Evolutionary conservation across 2,797 vertebrate species (phyloP).

Genomic region (Atherinosoma microstoma): DNA sequence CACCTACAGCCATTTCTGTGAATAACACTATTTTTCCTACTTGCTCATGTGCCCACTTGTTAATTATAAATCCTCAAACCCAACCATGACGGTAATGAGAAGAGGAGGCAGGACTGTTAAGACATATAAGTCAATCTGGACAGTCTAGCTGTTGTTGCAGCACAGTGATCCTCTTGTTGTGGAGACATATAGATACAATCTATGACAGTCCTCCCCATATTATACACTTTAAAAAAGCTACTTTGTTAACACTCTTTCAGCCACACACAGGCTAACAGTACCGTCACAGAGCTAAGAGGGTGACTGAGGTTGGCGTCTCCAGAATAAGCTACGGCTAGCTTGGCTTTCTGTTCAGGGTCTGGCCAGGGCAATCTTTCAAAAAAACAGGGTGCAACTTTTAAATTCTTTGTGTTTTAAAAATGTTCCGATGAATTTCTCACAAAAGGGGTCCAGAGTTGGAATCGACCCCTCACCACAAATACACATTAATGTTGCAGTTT

Average conservation of each 20-base stretch:
- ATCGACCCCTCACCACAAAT: slow-evolving; percentile 44
- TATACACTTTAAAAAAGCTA: slow-evolving; percentile 25
- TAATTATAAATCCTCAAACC: background rate
- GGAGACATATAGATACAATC: background rate
- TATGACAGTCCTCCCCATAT: background rate
- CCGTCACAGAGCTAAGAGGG: slow-evolving; percentile 57
- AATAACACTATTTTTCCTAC: background rate
- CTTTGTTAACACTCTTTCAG: slow-evolving; percentile 62
- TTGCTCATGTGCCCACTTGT: background rate
- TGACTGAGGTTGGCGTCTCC: slow-evolving; percentile 67
- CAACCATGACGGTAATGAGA: background rate
- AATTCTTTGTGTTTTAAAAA: slow-evolving; percentile 58
- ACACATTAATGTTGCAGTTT: slow-evolving; percentile 69
- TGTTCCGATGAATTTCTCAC: slow-evolving; percentile 49
- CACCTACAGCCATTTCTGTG: background rate
- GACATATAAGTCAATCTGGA: background rate
- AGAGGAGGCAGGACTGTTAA: background rate
- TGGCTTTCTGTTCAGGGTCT: slow-evolving; percentile 76
- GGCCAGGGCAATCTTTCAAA: slow-evolving; percentile 71
- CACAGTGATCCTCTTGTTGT: background rate
- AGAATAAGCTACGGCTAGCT: slow-evolving; percentile 63
- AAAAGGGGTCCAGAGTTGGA: slow-evolving; percentile 33
- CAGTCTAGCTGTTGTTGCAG: background rate
- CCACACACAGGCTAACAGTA: slow-evolving; percentile 45
- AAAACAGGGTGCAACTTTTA: slow-evolving; percentile 81